Evolutionary conservation across 2,113 vertebrate genomes (phyloP), one percentile per base, ranked within the genome.

Genomic region (Brienomyrus longianalis): DNA sequence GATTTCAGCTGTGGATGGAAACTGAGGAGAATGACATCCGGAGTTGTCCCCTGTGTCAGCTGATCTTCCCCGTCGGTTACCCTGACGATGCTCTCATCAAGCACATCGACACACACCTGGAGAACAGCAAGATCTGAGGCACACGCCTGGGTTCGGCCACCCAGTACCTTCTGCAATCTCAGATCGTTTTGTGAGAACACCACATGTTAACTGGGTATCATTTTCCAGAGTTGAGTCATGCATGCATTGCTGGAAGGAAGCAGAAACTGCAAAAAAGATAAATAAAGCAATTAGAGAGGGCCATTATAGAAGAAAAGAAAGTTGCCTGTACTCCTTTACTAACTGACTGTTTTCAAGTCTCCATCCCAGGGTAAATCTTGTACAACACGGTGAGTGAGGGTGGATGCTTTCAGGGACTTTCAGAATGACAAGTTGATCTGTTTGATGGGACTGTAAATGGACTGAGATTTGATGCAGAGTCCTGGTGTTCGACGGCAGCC

Each of bases 31-130:
- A 97, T 6, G 98, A 99, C 91, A 97, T 98, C 95, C 95, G 98
- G 92, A 99, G 97, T 94, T 99, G 98, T 94, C 98, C 98, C 10
- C 97, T 99, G 92, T 99, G 98, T 94, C 98, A 99, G 94, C 96
- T 99, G 92, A 97, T 98, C 88, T 99, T 99, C 94, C 98, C 98
- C 6, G 94, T 98, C 3, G 98, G 97, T 51, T 99, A 99, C 95
- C 98, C 98, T 0, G 98, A 99, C 45, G 98, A 98, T 83, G 98
- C 97, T 89, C 97, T 99, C 94, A 97, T 99, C 95, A 99, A 99
- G 95, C 98, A 99, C 96, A 99, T 99, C 92, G 98, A 99, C 95
- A 98, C 98, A 62, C 98, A 99, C 95, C 96, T 99, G 95, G 98
- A 99, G 95, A 99, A 99, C 97, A 99, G 98, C 97, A 99, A 99